These are phyloP conservation scores for Hoplodrina blanda DNA, from an alignment of 2,888 invertebrate species.

Conservation along the genomic window DNA sequence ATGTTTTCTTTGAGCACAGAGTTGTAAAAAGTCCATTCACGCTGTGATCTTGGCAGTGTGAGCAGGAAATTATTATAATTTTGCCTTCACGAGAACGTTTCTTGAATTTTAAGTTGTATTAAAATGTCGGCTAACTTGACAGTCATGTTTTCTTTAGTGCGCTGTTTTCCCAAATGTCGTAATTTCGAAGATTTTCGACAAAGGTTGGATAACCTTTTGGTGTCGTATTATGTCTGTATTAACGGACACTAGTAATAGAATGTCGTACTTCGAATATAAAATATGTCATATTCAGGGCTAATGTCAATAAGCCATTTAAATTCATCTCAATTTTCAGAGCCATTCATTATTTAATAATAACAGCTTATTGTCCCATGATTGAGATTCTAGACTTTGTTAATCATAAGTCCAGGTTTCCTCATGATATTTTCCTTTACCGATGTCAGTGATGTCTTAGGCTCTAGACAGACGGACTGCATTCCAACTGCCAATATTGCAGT, in stretches of 20 bases:
- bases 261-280: slow-evolving; percentile 1
- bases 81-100: slow-evolving; percentile 57
- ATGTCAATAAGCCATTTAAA: background rate
- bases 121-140: slow-evolving; percentile 51
- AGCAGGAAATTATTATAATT: slow-evolving; percentile 66
- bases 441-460: too few relatives aligned
- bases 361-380: too few relatives aligned
- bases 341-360: too few relatives aligned
- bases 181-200: slow-evolving; percentile 40
- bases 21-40: slow-evolving; percentile 80
- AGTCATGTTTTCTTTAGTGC: slow-evolving; percentile 55
- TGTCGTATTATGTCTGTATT: slow-evolving; percentile 16
- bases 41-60: slow-evolving; percentile 73
- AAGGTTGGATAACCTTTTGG: slow-evolving; percentile 22
- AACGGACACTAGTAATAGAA: slow-evolving; percentile 1
- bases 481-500: too few relatives aligned
- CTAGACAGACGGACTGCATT: too few relatives aligned
- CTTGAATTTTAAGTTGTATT: slow-evolving; percentile 64
- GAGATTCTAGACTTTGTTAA: too few relatives aligned
- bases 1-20: slow-evolving; percentile 76
- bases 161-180: slow-evolving; percentile 49
- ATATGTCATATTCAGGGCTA: slow-evolving; percentile 4
- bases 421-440: too few relatives aligned
- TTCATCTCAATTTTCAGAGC: background rate
- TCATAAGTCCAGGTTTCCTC: too few relatives aligned